These are phyloP conservation scores for Brachionus paranguensis DNA, from an alignment of 1,140 invertebrate genomes.

Conservation along the genomic window DNA sequence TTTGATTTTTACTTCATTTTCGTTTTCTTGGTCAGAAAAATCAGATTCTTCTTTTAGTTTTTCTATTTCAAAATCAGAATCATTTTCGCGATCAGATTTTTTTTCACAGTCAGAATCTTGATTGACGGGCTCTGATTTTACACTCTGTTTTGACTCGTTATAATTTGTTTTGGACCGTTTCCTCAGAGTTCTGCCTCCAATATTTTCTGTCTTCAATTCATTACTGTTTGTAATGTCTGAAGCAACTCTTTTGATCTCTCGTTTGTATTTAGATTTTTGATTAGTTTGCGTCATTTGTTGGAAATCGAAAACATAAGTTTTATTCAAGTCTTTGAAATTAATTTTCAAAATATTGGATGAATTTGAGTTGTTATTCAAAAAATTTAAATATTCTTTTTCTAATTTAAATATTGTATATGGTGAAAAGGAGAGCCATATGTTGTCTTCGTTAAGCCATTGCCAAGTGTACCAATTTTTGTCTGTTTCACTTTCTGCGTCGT, in stretches of 20 bases:
- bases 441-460: conserved; percentile 24
- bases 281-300: conserved; percentile 24
- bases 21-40: not conserved
- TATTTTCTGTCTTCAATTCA: not conserved
- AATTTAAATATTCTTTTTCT: conserved; percentile 9
- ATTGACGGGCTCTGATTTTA: not conserved
- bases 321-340: not conserved
- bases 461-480: conserved; percentile 38
- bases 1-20: not conserved
- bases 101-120: not conserved
- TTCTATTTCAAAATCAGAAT: not conserved
- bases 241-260: conserved; percentile 22
- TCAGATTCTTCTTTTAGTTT: not conserved
- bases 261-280: not conserved
- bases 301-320: not conserved
- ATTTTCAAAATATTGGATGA: not conserved
- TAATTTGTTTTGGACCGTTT: not conserved
- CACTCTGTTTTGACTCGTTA: not conserved
- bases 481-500: not conserved
- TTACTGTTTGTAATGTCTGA: not conserved
- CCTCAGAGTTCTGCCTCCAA: not conserved
- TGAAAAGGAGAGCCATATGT: conserved; percentile 3
- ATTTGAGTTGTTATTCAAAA: not conserved
- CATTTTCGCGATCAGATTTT: not conserved
- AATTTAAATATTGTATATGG: not conserved